phyloP scores from a whole-genome alignment of 2,797 vertebrate genomes.

The Brachymystax lenok region DNA sequence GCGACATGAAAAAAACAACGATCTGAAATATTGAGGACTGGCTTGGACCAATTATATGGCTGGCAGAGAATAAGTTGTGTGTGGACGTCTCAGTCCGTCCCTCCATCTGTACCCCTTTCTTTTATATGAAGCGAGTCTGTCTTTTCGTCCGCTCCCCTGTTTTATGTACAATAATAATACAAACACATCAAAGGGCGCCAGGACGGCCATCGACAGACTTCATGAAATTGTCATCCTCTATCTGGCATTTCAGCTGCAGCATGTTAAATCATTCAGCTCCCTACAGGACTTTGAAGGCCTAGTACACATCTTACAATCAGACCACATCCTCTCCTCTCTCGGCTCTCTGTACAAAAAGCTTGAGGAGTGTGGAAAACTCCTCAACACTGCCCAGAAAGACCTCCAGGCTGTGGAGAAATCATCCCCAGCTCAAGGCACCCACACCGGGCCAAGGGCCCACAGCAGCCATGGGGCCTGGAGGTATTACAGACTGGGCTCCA shows the following conservation, averaged over 20 bases:
- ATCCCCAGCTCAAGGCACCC: neutral
- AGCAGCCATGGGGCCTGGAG: neutral
- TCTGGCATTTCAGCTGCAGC: constrained; percentile 54
- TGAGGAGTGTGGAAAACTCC: constrained; percentile 2
- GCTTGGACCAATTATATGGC: constrained; percentile 8
- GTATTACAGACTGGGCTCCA: neutral
- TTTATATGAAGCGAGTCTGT: neutral
- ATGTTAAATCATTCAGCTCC: constrained; percentile 63
- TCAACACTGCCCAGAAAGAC: constrained; percentile 20
- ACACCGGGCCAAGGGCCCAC: neutral
- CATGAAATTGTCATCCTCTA: constrained; percentile 56
- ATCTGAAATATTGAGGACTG: constrained; percentile 63
- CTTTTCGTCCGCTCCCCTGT: neutral
- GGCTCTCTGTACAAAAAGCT: constrained; percentile 1
- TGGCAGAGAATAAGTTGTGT: constrained; percentile 5
- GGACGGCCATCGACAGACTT: constrained; percentile 19
- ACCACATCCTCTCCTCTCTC: neutral
- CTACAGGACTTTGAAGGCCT: constrained; percentile 11
- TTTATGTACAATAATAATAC: constrained; percentile 6
- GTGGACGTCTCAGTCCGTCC: neutral
- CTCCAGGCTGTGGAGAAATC: neutral
- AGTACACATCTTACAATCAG: constrained; percentile 8
- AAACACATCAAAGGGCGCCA: constrained; percentile 17
- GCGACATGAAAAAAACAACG: constrained; percentile 50
- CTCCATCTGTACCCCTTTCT: neutral